phyloP scores from a whole-genome alignment of 2,888 invertebrate species.

The Sinopyrophorus schimmeli region DNA sequence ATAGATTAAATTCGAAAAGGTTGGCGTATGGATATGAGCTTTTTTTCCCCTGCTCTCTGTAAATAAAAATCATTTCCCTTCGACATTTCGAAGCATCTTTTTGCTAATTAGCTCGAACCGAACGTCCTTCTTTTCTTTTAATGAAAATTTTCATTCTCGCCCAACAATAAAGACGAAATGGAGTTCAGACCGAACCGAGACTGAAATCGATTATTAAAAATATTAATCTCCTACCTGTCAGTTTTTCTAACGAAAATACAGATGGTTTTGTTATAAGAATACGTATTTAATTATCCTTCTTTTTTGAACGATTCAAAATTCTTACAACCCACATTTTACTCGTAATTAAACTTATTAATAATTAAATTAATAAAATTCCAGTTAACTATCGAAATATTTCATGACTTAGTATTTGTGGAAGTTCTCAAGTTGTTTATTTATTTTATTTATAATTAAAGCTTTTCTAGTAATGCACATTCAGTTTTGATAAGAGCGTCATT shows the following conservation, averaged over 20 bases:
- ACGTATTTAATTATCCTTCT: slow-evolving; percentile 18
- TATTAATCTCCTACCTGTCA: slow-evolving; percentile 50
- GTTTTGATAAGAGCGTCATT: too few relatives aligned
- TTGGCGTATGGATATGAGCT: slow-evolving; percentile 9
- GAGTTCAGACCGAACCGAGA: slow-evolving; percentile 39
- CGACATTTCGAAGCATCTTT: too few relatives aligned
- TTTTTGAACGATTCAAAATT: slow-evolving; percentile 8
- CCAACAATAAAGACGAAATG: slow-evolving; percentile 35
- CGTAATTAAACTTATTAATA: too few relatives aligned
- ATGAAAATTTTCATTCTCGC: slow-evolving; percentile 16
- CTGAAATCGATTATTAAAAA: slow-evolving; percentile 51
- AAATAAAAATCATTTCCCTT: too few relatives aligned
- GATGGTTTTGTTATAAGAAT: slow-evolving; percentile 24
- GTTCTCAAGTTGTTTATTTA: too few relatives aligned
- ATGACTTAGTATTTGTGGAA: too few relatives aligned
- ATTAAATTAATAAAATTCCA: too few relatives aligned
- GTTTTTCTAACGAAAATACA: slow-evolving; percentile 24
- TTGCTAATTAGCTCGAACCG: not conserved
- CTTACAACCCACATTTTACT: too few relatives aligned
- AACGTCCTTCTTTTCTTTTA: not conserved
- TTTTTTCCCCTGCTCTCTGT: too few relatives aligned
- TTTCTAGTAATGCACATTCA: too few relatives aligned
- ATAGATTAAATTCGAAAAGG: slow-evolving; percentile 19
- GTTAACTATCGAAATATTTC: too few relatives aligned
- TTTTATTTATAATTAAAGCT: too few relatives aligned